These are phyloP conservation scores for Metallyticus violacea DNA, from an alignment of 2,888 invertebrate genomes.

Conservation along the genomic window DNA sequence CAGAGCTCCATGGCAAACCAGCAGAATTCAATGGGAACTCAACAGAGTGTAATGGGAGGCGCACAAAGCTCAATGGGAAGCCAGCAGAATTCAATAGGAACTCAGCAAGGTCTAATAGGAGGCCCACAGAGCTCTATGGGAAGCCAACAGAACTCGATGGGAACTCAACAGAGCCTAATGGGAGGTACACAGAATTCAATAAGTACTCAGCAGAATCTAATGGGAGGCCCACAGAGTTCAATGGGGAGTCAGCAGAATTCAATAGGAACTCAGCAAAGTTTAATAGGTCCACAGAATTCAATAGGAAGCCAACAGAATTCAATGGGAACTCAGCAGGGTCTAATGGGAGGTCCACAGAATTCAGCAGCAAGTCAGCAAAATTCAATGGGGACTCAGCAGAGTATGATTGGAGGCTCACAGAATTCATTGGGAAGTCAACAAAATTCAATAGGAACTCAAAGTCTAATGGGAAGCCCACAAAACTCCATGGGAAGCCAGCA, in stretches of 20 bases:
- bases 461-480: not conserved
- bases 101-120: not conserved
- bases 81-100: not conserved
- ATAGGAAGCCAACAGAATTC: conserved; percentile 4
- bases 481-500: not conserved
- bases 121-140: not conserved
- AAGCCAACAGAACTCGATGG: not conserved
- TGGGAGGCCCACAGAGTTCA: not conserved
- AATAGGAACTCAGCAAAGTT: not conserved
- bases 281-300: not conserved
- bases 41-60: not conserved
- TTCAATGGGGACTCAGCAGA: not conserved
- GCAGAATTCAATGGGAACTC: not conserved
- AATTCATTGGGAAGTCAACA: not conserved
- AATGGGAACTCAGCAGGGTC: not conserved
- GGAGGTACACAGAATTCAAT: not conserved
- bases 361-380: not conserved
- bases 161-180: not conserved
- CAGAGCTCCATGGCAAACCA: not conserved
- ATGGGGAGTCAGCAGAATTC: not conserved
- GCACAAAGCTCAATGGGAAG: not conserved
- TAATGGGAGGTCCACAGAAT: not conserved
- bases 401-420: not conserved
- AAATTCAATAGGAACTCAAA: conserved; percentile 5
- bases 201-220: not conserved